Evolutionary conservation across 2,797 vertebrate species (phyloP).

Genomic region (Urosaurus nigricauda): DNA sequence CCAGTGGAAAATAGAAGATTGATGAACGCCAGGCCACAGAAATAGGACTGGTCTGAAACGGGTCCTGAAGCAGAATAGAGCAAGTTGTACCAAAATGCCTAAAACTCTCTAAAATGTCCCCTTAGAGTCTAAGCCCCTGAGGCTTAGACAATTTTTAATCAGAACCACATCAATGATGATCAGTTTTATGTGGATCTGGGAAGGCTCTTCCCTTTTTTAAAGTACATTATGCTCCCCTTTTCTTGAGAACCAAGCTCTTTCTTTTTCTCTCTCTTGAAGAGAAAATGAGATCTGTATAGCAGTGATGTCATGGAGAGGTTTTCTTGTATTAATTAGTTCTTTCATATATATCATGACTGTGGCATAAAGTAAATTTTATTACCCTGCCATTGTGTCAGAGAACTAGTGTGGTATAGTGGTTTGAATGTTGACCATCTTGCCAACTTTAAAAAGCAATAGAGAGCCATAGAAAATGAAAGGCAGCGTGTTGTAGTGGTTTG

Average conservation of each 20-base stretch:
- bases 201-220: not conserved
- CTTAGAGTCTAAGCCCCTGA: too few species aligned
- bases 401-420: too few species aligned
- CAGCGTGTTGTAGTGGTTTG: too few species aligned
- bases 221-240: not conserved
- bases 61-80: not conserved
- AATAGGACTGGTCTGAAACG: not conserved
- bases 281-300: not conserved
- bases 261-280: too few species aligned
- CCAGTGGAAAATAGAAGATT: not conserved
- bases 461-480: too few species aligned
- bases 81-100: too few species aligned
- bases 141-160: too few species aligned
- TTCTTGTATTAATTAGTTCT: not conserved
- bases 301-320: not conserved
- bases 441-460: too few species aligned
- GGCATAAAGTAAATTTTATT: not conserved
- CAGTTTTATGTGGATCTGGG: not conserved
- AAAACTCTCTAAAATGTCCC: not conserved
- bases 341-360: not conserved
- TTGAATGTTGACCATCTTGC: too few species aligned
- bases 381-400: too few species aligned
- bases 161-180: not conserved
- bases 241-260: not conserved
- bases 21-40: not conserved